Conservation (phyloP, 2,113 vertebrate species). For the Verasper variegatus region DNA sequence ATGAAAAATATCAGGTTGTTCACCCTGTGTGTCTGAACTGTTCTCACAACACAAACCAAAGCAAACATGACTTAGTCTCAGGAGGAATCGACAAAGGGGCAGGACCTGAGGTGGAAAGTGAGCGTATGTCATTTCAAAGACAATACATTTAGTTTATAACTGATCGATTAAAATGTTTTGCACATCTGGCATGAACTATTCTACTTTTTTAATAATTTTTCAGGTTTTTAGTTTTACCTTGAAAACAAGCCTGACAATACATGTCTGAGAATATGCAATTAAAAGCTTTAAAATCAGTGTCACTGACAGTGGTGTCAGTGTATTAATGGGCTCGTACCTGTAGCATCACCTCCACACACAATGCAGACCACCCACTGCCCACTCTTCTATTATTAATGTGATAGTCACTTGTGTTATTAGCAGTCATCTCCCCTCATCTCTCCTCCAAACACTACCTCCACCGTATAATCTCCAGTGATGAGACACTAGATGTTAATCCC, state of each 20-base stretch:
- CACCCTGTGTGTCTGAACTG: too few species aligned
- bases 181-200: not conserved
- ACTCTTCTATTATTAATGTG: not conserved
- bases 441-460: not conserved
- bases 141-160: too few species aligned
- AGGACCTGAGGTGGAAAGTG: too few species aligned
- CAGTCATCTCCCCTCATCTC: slow-evolving; percentile 4
- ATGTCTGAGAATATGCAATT: not conserved
- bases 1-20: too few species aligned
- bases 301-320: not conserved
- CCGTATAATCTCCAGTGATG: not conserved
- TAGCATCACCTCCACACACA: not conserved
- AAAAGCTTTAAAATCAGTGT: not conserved
- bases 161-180: too few species aligned
- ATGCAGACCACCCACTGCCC: not conserved
- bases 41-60: too few species aligned
- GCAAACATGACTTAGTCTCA: too few species aligned
- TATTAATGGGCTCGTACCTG: not conserved
- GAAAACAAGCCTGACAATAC: not conserved
- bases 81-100: too few species aligned
- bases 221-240: not conserved
- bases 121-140: too few species aligned
- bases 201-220: not conserved
- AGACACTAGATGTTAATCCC: slow-evolving; percentile 11
- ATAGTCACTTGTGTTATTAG: slow-evolving; percentile 4